Percentiles rank a stretch among this genome's conserved stretches.
These are phyloP conservation scores for Zaprionus nigranus DNA, from an alignment of 1,140 invertebrate genomes.

Conservation along the genomic window DNA sequence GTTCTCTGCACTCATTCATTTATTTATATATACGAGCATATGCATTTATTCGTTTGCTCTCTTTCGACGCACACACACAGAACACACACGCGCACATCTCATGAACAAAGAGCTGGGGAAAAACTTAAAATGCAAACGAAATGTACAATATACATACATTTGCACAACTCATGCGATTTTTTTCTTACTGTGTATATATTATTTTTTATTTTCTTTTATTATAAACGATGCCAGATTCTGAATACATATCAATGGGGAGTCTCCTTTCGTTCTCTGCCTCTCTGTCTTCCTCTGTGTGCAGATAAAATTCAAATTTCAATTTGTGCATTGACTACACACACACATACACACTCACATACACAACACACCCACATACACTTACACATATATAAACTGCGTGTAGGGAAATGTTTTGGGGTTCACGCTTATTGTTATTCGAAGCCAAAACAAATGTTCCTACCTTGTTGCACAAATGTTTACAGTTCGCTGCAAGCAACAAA, in stretches of 20 bases:
- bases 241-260: slow-evolving; percentile 43
- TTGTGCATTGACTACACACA: slow-evolving; percentile 60
- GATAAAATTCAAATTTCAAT: slow-evolving; percentile 82
- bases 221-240: slow-evolving; percentile 56
- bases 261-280: not conserved
- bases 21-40: slow-evolving; percentile 37
- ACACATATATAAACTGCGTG: not conserved
- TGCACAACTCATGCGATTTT: slow-evolving; percentile 61
- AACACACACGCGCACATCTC: not conserved
- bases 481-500: slow-evolving; percentile 52
- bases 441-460: slow-evolving; percentile 80
- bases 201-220: slow-evolving; percentile 16
- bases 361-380: not conserved
- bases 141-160: slow-evolving; percentile 61
- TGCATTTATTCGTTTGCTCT: slow-evolving; percentile 57
- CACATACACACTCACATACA: not conserved
- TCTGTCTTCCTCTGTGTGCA: too few relatives aligned
- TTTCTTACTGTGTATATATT: slow-evolving; percentile 18
- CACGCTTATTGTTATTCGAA: slow-evolving; percentile 72
- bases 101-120: slow-evolving; percentile 29
- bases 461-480: slow-evolving; percentile 79
- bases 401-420: slow-evolving; percentile 23
- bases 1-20: slow-evolving; percentile 58
- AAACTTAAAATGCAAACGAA: slow-evolving; percentile 68
- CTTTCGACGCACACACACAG: not conserved